Base-by-base conservation (phyloP, 2,113 vertebrate genomes). In the Indicator indicator region DNA sequence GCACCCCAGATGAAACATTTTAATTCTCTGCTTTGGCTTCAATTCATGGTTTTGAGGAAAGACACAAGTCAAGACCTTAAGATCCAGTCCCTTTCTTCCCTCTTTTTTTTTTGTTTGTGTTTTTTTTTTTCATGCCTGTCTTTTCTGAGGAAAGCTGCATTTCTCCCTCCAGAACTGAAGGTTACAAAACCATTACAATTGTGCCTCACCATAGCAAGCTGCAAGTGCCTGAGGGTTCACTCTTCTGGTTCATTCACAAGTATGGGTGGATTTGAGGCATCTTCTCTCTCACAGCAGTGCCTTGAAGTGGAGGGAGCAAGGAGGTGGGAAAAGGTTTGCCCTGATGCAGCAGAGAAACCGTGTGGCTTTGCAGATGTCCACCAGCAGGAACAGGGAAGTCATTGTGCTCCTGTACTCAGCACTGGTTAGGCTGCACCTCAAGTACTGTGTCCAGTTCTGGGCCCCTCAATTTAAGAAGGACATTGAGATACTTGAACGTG, bases 251-350 rank as follows among this genome's bases (percentile, higher is more conserved):
- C 5, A 32, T 6, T 6, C 30, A 4, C 23, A 5, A 10, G 30
- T 2, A 10, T 12, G 1, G 4, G 9, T 24, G 19, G 46, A 11
- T 6, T 23, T 50, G 48, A 50, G 20, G 64, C 15, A 13, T n/a
- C 19, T 30, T 27, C 38, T 19, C 30, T 16, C 54, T 26, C 33
- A 6, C 26, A 44, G 4, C 8, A 2, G 11, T 42, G 0, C 0
- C 36, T 63, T 9, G 56, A 70, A 73, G 60, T 5, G 21, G 48
- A 40, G 28, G 18, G n/a, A 73, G 52, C 20, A 36, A 21, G 12
- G 50, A 46, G 48, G 27, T 58, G 42, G 59, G 60, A 19, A 58
- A 28, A 73, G 1, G 5, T 32, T 83, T 58, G 32, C 52, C 32
- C 19, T 44, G 1, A 1, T 12, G 50, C 60, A 50, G 8, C 40